Base-by-base conservation (phyloP, 2,888 invertebrate species). In the Drosophila affinis region DNA sequence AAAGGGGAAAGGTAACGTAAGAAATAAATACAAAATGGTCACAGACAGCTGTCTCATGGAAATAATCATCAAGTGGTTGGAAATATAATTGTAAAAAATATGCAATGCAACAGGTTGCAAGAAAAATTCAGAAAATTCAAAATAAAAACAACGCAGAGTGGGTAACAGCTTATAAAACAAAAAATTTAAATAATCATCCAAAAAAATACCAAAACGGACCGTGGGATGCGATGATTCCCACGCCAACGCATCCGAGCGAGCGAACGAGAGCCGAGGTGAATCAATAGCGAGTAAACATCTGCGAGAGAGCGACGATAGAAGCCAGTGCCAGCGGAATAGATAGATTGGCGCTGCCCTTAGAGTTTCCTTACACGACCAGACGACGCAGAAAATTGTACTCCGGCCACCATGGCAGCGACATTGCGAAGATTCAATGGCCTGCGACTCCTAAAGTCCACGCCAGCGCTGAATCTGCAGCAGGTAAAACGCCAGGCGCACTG, bases 341-440 rank as follows among this genome's bases (percentile, higher is more conserved):
- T 83, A 76, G 77, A 82, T 83, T 81, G 81, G 81, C 85, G 87
- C 88, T 86, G 88, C 78, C 87, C 79, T 77, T 75, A 86, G 72
- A 86, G 78, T 78, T 88, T 85, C 69, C 73, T 72, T 76, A 78
- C 78, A 85, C 83, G 83, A 88, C 82, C 87, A 90, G 90, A 87
- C 80, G 86, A 87, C 78, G 87, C 82, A 81, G 64, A 90, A 91
- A 90, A 88, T 89, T 81, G 69, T 81, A 86, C 84, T 89, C 80
- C 88, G 89, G 90, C 94, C 94, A 96, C 95, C 94, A 97, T 97
- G 97, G 96, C 97, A 94, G 96, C 96, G 93, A 95, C 95, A 93
- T 95, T 97, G 93, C 95, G 96, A 93, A 95, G 96, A 93, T 95
- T 97, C 94, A 96, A 95, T 93, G 95, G 96, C 93, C 95, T 96